phyloP scores from a whole-genome alignment of 2,888 invertebrate genomes.

The Atethmia centrago region DNA sequence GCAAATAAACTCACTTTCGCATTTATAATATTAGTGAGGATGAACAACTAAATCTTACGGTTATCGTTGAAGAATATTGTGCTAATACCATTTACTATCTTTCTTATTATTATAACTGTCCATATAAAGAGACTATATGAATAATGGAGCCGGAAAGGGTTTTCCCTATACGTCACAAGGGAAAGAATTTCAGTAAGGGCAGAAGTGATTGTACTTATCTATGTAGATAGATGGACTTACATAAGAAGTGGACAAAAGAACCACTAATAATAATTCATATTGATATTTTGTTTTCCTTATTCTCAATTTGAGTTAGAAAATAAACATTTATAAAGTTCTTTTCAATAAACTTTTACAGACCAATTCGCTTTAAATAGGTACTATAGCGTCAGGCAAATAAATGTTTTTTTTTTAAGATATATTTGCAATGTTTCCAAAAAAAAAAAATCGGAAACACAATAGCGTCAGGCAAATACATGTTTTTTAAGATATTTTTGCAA shows the following conservation, averaged over 20 bases:
- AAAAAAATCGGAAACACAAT: background rate
- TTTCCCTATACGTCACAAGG: slow-evolving; percentile 11
- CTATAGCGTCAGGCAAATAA: no score
- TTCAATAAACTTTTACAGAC: no score
- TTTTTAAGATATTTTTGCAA: background rate
- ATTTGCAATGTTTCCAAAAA: background rate
- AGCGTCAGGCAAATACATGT: no score
- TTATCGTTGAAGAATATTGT: background rate
- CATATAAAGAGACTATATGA: slow-evolving; percentile 6
- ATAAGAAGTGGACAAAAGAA: background rate
- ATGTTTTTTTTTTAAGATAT: background rate
- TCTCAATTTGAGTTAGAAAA: no score
- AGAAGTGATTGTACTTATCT: background rate
- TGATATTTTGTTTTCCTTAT: background rate
- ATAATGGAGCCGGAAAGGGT: slow-evolving; percentile 18
- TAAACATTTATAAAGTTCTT: no score
- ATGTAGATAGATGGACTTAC: background rate
- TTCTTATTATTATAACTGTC: background rate
- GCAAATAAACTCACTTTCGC: no score
- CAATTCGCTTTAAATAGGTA: background rate
- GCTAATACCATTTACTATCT: background rate
- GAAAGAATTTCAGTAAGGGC: background rate
- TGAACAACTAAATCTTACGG: no score
- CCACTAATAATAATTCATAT: background rate
- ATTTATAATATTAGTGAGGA: no score